Evolutionary conservation across 2,797 vertebrate species (phyloP), one percentile per base, ranked within the genome.

Genomic region (Poecilia picta): DNA sequence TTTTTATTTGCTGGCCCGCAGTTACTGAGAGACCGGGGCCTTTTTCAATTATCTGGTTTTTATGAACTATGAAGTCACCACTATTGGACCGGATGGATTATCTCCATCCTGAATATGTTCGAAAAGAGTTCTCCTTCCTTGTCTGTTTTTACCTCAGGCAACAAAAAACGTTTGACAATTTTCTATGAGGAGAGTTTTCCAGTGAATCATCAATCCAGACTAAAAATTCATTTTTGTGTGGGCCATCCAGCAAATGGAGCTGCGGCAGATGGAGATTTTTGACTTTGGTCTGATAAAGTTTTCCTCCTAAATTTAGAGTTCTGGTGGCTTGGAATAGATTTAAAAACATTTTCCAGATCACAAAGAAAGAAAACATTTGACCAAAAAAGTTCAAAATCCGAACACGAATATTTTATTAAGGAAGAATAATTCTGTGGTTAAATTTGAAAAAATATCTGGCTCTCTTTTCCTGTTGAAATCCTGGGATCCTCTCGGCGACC

Each of bases 1-100:
- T 93, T 93, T 94, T 93, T 94, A 94, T 96, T 95, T 94, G 88
- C 87, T 94, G 31, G 72, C 85, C 90, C 83, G 90, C 87, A 89
- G 87, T 89, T 88, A 53, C 59, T 86, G 79, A 78, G 80, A 85
- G 71, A 75, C 76, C 33, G 81, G 81, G 85, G 85, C 81, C 51
- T 71, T 84, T 91, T 91, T 91, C 82, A 89, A 89, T 91, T 90
- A 89, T 88, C 88, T 80, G 79, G 82, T 78, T 94, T 73, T 88
- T 88, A 87, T 90, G 86, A 88, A 90, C 86, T 88, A 78, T 43
- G 7, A 47, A 87, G 84, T 80, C 72, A 82, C 72, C 77, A 49
- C 57, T 55, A 82, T 77, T 20, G 74, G 70, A 73, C 81, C 16
- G 78, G 88, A 86, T 86, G 82, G 87, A 89, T 92, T 82, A 88